Conservation (phyloP, 2,113 vertebrate species). For the Pagrus major region DNA sequence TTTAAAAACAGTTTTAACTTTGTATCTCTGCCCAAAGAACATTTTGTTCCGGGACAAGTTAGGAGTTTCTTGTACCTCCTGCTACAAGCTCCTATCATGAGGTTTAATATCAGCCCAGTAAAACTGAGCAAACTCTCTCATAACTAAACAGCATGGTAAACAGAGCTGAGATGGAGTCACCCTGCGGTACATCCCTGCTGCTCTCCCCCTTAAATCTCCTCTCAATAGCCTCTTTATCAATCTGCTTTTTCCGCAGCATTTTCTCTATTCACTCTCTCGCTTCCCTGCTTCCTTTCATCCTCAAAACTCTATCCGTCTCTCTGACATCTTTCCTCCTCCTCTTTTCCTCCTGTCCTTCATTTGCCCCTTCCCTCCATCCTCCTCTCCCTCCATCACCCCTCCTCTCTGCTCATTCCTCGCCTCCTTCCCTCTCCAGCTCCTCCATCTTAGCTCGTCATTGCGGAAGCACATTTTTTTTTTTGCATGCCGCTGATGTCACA, state of each 20-base stretch:
- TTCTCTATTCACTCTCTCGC: conserved; percentile 15
- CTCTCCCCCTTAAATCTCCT: conserved; percentile 18
- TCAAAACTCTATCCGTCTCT: conserved; percentile 45
- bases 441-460: conserved; percentile 62
- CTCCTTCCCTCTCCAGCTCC: conserved; percentile 32
- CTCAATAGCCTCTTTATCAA: conserved; percentile 39
- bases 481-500: conserved; percentile 60
- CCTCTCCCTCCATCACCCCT: neutral
- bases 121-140: conserved; percentile 17
- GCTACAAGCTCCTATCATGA: neutral
- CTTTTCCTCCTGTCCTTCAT: conserved; percentile 44
- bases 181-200: neutral
- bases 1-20: conserved; percentile 3
- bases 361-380: conserved; percentile 31
- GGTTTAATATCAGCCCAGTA: neutral
- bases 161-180: conserved; percentile 31
- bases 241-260: conserved; percentile 4
- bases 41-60: conserved; percentile 13
- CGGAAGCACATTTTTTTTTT: conserved; percentile 6
- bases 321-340: conserved; percentile 41
- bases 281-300: conserved; percentile 36
- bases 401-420: conserved; percentile 7
- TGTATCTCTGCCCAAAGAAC: neutral
- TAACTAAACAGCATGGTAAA: conserved; percentile 22
- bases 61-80: neutral